A percentile compares a stretch with the other conserved stretches of the same genome.
These are phyloP conservation scores for Avahi laniger DNA, from an alignment of 2,797 vertebrate genomes.

Conservation along the genomic window DNA sequence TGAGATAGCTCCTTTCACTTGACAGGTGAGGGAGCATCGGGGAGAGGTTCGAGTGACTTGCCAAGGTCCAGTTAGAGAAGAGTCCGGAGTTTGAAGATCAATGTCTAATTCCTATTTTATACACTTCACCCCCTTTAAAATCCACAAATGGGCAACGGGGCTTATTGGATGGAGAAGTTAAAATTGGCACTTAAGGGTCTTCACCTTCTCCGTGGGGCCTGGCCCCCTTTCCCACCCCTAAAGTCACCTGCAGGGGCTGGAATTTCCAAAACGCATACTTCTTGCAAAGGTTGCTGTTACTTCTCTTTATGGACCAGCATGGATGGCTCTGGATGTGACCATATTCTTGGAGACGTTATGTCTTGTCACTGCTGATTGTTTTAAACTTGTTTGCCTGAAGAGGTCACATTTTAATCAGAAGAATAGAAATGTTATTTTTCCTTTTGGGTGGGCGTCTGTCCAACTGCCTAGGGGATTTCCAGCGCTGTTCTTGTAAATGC, in stretches of 20 bases:
- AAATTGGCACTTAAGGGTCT: rapidly evolving
- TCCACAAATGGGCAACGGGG: neutral
- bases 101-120: neutral
- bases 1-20: neutral
- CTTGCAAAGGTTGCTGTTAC: neutral
- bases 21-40: neutral
- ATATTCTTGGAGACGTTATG: neutral
- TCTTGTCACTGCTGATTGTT: neutral
- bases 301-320: neutral
- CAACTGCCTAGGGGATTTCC: slow-evolving; percentile 72
- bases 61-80: neutral
- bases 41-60: neutral
- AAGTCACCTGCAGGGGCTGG: neutral
- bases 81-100: neutral
- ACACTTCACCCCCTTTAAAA: neutral
- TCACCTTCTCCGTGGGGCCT: neutral
- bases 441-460: slow-evolving; percentile 52
- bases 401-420: slow-evolving; percentile 56
- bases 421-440: slow-evolving; percentile 16
- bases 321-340: neutral
- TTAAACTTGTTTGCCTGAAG: neutral
- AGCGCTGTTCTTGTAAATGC: slow-evolving; percentile 59
- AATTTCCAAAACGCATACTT: neutral
- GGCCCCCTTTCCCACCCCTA: neutral
- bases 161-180: neutral